Conservation (phyloP, 1,140 invertebrate genomes). For the Lasioglossum baleicum region DNA sequence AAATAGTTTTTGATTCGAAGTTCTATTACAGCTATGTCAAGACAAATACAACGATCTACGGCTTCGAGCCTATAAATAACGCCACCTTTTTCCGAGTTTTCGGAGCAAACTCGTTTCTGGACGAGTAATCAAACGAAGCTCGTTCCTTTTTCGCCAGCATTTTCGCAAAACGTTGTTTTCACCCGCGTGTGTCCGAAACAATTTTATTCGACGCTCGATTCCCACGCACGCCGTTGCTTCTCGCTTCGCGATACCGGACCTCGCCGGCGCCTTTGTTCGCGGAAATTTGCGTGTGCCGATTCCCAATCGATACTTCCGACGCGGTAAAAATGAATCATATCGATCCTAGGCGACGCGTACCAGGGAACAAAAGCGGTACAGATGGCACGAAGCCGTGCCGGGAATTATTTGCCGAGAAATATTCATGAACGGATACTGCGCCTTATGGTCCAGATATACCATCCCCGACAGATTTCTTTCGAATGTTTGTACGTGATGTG, state of each 20-base stretch:
- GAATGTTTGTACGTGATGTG: not conserved
- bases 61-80: too few species aligned
- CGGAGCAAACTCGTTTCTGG: too few species aligned
- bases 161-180: not conserved
- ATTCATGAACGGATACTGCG: not conserved
- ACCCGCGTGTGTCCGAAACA: not conserved
- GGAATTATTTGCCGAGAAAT: constrained; percentile 3
- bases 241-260: too few species aligned
- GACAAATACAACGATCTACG: too few species aligned
- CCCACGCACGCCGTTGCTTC: too few species aligned
- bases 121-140: not conserved
- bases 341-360: not conserved
- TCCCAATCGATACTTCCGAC: not conserved
- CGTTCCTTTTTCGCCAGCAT: too few species aligned
- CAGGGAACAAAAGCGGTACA: not conserved
- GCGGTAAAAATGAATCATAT: constrained; percentile 34
- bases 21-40: too few species aligned
- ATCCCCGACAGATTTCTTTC: not conserved
- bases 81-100: too few species aligned
- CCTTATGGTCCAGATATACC: not conserved
- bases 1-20: too few species aligned
- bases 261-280: constrained; percentile 1
- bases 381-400: not conserved
- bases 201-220: not conserved
- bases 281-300: not conserved